These are phyloP conservation scores for Synergus gifuensis DNA, from an alignment of 2,888 invertebrate genomes.

Conservation along the genomic window DNA sequence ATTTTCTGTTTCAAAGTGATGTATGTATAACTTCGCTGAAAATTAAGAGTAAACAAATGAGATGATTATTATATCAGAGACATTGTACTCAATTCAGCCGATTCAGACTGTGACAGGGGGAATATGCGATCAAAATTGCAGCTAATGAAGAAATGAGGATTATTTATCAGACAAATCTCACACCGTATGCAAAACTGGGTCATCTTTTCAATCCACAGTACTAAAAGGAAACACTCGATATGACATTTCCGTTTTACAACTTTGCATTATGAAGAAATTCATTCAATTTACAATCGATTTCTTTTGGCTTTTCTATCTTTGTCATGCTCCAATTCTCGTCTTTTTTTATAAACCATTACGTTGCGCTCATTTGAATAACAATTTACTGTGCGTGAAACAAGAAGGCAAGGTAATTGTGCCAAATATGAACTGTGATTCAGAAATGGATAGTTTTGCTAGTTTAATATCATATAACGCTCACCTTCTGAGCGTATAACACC, in stretches of 20 bases:
- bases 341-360: neutral
- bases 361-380: neutral
- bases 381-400: neutral
- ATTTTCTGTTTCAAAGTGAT: no score
- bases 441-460: neutral
- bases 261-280: no score
- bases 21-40: neutral
- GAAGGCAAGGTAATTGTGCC: neutral
- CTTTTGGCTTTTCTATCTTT: neutral
- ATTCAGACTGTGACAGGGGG: neutral
- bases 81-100: neutral
- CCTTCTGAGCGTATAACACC: conserved; percentile 1
- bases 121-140: conserved; percentile 7
- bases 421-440: conserved; percentile 2
- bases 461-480: neutral
- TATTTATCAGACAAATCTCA: neutral
- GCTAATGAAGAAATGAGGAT: conserved; percentile 32
- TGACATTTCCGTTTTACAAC: neutral
- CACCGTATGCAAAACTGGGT: conserved; percentile 1
- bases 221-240: conserved; percentile 6
- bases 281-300: neutral
- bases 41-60: no score
- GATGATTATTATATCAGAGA: neutral
- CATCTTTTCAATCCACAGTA: neutral
- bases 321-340: neutral